Conservation (phyloP, 2,113 vertebrate genomes). For the Toxotes chatareus region DNA sequence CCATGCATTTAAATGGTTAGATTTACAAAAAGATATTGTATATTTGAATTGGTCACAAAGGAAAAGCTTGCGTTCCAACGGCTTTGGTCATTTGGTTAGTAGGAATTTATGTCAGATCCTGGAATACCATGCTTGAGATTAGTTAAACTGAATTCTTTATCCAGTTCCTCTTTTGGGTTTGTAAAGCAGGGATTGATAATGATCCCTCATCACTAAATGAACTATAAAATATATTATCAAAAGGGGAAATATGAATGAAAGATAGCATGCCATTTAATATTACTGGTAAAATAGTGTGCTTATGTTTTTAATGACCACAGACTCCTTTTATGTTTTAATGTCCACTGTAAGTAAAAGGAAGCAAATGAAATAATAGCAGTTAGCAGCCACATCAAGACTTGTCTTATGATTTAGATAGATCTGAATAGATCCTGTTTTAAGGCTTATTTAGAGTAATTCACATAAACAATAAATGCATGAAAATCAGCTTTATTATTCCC, state of each 20-base stretch:
- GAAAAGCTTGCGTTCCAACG: slow-evolving; percentile 18
- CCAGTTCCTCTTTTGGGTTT: slow-evolving; percentile 33
- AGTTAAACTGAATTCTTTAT: slow-evolving; percentile 47
- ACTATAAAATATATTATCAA: slow-evolving; percentile 60
- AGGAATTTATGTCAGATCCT: slow-evolving; percentile 44
- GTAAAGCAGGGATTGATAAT: slow-evolving; percentile 51
- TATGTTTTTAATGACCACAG: slow-evolving; percentile 41
- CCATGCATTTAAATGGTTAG: slow-evolving; percentile 9
- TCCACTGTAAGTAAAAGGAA: background rate
- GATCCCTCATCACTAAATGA: slow-evolving; percentile 61
- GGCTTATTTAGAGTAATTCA: background rate
- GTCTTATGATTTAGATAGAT: slow-evolving; percentile 23
- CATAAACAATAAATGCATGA: background rate
- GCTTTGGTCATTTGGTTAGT: slow-evolving; percentile 52
- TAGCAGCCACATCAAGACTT: slow-evolving; percentile 8
- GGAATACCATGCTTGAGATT: slow-evolving; percentile 57
- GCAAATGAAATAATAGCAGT: slow-evolving; percentile 1
- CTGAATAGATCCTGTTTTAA: slow-evolving; percentile 9
- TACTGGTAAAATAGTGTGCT: slow-evolving; percentile 35
- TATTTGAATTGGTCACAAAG: slow-evolving; percentile 36
- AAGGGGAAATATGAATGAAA: slow-evolving; percentile 54
- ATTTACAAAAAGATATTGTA: slow-evolving; percentile 16
- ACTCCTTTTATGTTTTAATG: slow-evolving; percentile 38
- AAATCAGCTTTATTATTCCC: background rate
- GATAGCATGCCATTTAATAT: slow-evolving; percentile 45